Evolutionary conservation across 2,113 vertebrate species (phyloP).

Genomic region (Lathamus discolor): DNA sequence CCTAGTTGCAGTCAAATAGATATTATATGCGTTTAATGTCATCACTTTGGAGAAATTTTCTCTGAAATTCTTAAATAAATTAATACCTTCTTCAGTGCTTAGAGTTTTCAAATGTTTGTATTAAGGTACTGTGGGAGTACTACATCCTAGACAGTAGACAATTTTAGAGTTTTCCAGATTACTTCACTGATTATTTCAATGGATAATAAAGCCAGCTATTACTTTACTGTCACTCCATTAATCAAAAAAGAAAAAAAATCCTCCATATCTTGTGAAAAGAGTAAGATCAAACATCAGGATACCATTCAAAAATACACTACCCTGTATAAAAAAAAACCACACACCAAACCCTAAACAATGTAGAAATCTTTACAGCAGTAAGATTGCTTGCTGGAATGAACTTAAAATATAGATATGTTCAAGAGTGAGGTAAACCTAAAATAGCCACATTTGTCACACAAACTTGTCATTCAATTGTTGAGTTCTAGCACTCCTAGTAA

Average conservation of each 20-base stretch:
- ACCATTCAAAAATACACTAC: neutral
- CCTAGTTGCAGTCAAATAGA: neutral
- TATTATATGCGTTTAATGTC: neutral
- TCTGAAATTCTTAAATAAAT: neutral
- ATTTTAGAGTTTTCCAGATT: neutral
- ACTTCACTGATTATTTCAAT: neutral
- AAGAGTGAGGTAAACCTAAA: neutral
- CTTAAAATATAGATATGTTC: neutral
- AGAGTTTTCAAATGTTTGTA: neutral
- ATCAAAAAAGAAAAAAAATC: neutral
- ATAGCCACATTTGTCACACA: neutral
- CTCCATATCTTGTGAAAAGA: neutral
- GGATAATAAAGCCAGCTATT: neutral
- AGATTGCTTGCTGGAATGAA: neutral
- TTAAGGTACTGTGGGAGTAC: neutral
- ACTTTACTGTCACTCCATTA: neutral
- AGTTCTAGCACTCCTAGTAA: neutral
- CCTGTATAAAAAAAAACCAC: neutral
- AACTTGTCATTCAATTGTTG: neutral
- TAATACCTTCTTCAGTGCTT: neutral
- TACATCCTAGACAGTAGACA: neutral
- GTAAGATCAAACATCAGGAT: neutral
- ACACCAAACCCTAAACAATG: no score
- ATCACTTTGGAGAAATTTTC: neutral
- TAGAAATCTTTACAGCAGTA: neutral